Conservation (phyloP, 2,888 invertebrate genomes). For the Drosophila algonquin region DNA sequence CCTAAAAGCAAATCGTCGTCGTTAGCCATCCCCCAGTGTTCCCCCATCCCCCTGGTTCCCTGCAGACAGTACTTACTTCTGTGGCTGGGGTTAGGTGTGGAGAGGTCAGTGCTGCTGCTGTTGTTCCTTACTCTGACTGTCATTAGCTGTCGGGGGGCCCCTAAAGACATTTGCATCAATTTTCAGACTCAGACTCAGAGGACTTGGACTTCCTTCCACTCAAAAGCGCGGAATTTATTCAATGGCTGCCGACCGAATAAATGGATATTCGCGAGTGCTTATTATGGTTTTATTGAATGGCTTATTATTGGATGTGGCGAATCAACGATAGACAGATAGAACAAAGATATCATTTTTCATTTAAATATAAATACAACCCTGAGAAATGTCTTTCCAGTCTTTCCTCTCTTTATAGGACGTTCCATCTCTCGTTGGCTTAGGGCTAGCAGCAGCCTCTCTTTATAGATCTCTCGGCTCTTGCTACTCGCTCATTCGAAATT, state of each 20-base stretch:
- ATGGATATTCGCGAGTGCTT: not conserved
- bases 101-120: constrained; percentile 45
- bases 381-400: too few species aligned
- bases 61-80: not conserved
- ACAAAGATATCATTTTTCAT: too few species aligned
- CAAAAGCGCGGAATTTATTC: constrained; percentile 5
- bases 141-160: constrained; percentile 8
- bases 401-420: too few species aligned
- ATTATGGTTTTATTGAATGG: not conserved
- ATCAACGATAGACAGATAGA: not conserved
- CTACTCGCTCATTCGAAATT: too few species aligned
- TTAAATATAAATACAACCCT: not conserved
- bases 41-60: not conserved
- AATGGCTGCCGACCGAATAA: not conserved
- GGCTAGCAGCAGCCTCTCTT: too few species aligned
- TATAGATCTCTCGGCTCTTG: too few species aligned
- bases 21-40: constrained; percentile 3
- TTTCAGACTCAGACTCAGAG: constrained; percentile 28
- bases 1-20: constrained; percentile 46
- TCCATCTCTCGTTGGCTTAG: too few species aligned
- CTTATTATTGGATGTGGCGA: not conserved
- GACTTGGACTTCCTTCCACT: constrained; percentile 14
- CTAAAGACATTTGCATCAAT: constrained; percentile 46
- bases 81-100: constrained; percentile 34
- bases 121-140: not conserved